Percentiles rank a stretch among this genome's conserved stretches.
phyloP scores from a whole-genome alignment of 2,113 vertebrate species.

The Microtus richardsoni region DNA sequence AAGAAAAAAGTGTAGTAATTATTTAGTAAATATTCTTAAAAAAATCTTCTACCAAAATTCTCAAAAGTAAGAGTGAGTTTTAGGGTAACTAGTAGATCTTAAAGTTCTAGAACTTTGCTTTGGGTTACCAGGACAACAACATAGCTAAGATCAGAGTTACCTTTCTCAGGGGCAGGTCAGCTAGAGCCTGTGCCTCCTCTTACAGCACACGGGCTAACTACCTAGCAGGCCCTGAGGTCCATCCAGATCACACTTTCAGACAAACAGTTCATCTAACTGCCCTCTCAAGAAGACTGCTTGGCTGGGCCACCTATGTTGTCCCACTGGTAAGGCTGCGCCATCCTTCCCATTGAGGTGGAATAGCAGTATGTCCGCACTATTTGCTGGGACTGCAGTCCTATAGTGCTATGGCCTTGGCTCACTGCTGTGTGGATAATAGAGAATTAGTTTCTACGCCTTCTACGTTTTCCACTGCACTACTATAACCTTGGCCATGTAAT shows the following conservation, averaged over 20 bases:
- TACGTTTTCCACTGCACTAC: neutral
- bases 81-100: neutral
- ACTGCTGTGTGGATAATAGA: no score
- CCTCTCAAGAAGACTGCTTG: neutral
- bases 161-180: neutral
- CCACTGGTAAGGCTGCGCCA: neutral
- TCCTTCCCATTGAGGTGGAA: neutral
- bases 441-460: neutral
- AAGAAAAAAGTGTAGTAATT: neutral
- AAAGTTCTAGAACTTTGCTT: neutral
- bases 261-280: neutral
- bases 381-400: neutral
- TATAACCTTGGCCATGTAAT: neutral
- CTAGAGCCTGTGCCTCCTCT: neutral
- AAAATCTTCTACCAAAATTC: neutral
- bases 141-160: neutral
- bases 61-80: neutral
- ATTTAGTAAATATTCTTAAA: neutral
- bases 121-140: neutral
- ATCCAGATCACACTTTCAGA: neutral
- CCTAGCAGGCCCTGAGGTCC: neutral
- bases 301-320: neutral
- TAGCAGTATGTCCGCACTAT: neutral
- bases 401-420: neutral
- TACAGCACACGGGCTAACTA: neutral